A percentile compares a stretch with the other conserved stretches of the same genome.
Conservation (phyloP, 2,797 vertebrate genomes). For the Macroramphosus scolopax region DNA sequence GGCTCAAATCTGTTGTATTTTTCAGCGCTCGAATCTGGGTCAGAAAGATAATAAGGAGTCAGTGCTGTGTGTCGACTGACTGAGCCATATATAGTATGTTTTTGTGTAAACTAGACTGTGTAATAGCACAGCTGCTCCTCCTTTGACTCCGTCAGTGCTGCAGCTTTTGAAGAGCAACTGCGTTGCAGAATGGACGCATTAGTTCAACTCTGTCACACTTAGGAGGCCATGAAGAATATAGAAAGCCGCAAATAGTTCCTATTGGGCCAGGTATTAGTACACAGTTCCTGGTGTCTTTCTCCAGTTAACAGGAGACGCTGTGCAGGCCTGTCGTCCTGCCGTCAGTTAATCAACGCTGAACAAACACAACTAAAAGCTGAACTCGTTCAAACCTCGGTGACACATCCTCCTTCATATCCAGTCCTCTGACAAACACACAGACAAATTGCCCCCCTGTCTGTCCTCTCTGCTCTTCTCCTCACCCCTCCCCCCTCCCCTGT, state of each 20-base stretch:
- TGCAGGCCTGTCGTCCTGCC: too few species aligned
- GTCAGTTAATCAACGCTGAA: background rate
- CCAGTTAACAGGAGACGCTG: too few species aligned
- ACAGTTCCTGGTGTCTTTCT: too few species aligned
- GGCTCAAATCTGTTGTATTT: slow-evolving; percentile 2
- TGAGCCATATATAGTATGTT: slow-evolving; percentile 1
- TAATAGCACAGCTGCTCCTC: slow-evolving; percentile 9
- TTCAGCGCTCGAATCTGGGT: background rate
- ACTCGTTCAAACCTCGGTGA: slow-evolving; percentile 15
- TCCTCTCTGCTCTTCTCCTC: too few species aligned
- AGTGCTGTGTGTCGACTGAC: slow-evolving; percentile 5
- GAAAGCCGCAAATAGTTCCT: too few species aligned
- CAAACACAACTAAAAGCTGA: slow-evolving; percentile 6
- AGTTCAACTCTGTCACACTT: background rate
- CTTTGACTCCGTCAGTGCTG: slow-evolving; percentile 4
- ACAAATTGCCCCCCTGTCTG: slow-evolving; percentile 24
- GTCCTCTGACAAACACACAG: slow-evolving; percentile 22
- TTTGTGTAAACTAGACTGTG: background rate
- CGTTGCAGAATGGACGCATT: background rate
- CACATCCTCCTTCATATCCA: slow-evolving; percentile 15
- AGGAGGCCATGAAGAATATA: background rate
- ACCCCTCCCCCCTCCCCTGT: slow-evolving; percentile 25
- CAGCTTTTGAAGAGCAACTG: background rate
- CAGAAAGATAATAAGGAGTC: background rate
- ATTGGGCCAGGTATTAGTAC: too few species aligned